Conservation (phyloP, 1,140 invertebrate genomes). For the Dolichoris vasculosae region DNA sequence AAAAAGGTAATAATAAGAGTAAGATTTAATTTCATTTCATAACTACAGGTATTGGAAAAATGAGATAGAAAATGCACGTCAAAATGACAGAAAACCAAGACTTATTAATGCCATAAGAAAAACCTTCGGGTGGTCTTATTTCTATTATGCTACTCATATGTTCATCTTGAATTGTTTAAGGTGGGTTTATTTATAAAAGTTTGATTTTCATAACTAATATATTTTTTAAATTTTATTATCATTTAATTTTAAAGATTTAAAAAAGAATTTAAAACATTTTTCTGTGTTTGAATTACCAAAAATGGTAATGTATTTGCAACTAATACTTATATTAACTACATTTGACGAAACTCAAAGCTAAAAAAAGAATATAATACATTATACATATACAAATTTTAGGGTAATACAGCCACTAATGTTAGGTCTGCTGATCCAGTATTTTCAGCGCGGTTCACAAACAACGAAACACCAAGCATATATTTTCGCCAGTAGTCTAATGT, state of each 20-base stretch:
- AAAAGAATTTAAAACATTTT: too few relatives aligned
- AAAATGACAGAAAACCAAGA: conserved; percentile 63
- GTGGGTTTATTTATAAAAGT: not conserved
- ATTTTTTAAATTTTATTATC: not conserved
- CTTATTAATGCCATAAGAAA: conserved; percentile 60
- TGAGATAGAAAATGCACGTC: conserved; percentile 68
- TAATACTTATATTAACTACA: too few relatives aligned
- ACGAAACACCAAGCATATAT: conserved; percentile 68
- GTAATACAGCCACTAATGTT: conserved; percentile 68
- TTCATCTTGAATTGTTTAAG: conserved; percentile 34
- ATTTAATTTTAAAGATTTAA: not conserved
- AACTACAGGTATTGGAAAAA: conserved; percentile 53
- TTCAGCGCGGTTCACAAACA: conserved; percentile 64
- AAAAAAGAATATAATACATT: not conserved
- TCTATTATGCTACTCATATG: conserved; percentile 15
- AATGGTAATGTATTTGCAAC: too few relatives aligned
- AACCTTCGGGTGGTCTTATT: conserved; percentile 59
- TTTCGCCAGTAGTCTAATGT: conserved; percentile 70
- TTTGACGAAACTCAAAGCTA: not conserved
- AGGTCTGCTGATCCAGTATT: conserved; percentile 72
- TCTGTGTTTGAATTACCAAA: too few relatives aligned
- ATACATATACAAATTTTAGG: conserved; percentile 55
- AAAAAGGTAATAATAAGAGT: not conserved
- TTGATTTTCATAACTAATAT: not conserved
- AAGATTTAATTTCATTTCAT: not conserved